These are phyloP conservation scores for Oceanites oceanicus DNA, from an alignment of 2,113 vertebrate genomes.

Conservation along the genomic window DNA sequence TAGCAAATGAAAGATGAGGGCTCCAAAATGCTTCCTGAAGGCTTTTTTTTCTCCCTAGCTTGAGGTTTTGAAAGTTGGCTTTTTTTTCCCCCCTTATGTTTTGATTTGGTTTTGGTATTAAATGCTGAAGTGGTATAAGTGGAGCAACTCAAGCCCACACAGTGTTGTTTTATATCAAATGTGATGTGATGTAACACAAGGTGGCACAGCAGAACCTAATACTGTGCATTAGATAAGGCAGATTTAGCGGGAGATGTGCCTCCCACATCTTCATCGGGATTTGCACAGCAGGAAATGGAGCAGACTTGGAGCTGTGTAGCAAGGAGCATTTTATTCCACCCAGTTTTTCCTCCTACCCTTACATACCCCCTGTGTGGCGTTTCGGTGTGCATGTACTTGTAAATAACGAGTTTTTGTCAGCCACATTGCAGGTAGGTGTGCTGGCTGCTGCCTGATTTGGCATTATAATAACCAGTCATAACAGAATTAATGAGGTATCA, in stretches of 20 bases:
- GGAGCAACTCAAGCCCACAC: neutral
- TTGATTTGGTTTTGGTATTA: neutral
- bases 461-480: conserved; percentile 7
- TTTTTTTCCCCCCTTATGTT: neutral
- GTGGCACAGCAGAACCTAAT: conserved; percentile 74
- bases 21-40: neutral
- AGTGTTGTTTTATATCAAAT: conserved; percentile 17
- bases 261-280: conserved; percentile 7
- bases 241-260: conserved; percentile 47
- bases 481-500: conserved; percentile 24
- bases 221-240: conserved; percentile 6
- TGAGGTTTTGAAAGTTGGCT: neutral
- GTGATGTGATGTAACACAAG: conserved; percentile 72
- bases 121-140: neutral
- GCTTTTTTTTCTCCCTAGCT: neutral
- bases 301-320: conserved; percentile 13
- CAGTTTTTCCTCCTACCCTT: neutral
- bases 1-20: neutral
- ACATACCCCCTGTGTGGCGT: neutral
- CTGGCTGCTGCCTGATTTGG: conserved; percentile 5
- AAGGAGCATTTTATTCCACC: neutral
- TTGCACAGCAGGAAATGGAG: conserved; percentile 10
- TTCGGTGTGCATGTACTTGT: neutral
- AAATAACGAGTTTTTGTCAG: conserved; percentile 7
- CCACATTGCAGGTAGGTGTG: neutral